phyloP scores from a whole-genome alignment of 1,140 invertebrate species.

The Drosophila sechellia region DNA sequence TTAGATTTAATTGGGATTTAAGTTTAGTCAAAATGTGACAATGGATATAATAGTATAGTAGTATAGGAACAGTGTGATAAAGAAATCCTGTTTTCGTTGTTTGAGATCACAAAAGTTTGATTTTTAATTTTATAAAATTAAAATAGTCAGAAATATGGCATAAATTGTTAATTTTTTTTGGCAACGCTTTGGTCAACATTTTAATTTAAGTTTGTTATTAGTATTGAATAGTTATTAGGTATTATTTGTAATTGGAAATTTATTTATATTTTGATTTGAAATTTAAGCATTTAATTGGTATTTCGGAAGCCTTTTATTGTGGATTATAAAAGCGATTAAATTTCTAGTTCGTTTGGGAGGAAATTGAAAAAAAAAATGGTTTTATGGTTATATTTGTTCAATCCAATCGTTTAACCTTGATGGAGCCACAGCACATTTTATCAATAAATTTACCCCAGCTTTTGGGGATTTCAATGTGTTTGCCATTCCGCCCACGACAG shows the following conservation, averaged over 20 bases:
- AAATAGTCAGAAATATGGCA: too few relatives aligned
- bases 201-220: too few relatives aligned
- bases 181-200: too few relatives aligned
- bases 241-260: neutral
- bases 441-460: conserved; percentile 30
- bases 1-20: too few relatives aligned
- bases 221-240: neutral
- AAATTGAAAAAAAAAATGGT: conserved; percentile 14
- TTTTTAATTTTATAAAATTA: too few relatives aligned
- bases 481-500: conserved; percentile 41
- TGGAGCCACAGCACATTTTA: conserved; percentile 9
- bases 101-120: too few relatives aligned
- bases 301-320: neutral
- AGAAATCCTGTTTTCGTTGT: too few relatives aligned
- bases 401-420: conserved; percentile 32
- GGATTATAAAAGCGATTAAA: neutral
- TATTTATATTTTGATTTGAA: neutral
- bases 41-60: too few relatives aligned
- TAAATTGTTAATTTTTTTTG: too few relatives aligned
- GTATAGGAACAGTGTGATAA: too few relatives aligned
- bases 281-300: neutral
- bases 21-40: too few relatives aligned
- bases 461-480: conserved; percentile 30
- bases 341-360: conserved; percentile 4
- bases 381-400: conserved; percentile 38